Evolutionary conservation across 2,797 vertebrate genomes (phyloP).

Genomic region (Galagoides demidoff): DNA sequence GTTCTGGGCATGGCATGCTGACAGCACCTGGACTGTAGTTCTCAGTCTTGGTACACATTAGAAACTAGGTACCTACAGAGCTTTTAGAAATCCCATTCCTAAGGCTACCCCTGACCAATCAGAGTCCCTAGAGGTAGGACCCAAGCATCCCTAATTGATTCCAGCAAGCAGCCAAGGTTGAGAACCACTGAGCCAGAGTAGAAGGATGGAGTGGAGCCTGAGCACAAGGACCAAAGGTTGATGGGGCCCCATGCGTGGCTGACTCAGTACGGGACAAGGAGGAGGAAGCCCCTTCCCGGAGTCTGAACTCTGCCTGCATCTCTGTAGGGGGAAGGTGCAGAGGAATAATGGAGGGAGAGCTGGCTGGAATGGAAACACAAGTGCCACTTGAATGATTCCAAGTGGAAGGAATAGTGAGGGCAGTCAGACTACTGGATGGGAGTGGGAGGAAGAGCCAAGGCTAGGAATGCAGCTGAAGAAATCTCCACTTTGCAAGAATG

Average conservation of each 20-base stretch:
- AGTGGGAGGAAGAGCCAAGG: neutral
- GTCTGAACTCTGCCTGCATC: neutral
- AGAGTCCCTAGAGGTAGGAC: too few relatives aligned
- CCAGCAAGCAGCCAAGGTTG: neutral
- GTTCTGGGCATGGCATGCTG: neutral
- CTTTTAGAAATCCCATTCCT: neutral
- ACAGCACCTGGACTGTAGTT: neutral
- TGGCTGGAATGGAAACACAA: neutral
- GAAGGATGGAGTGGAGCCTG: neutral
- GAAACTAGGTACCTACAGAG: neutral
- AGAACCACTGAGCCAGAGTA: neutral
- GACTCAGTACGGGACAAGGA: neutral
- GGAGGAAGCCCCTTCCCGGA: neutral
- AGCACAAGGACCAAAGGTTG: too few relatives aligned
- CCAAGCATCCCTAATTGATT: neutral
- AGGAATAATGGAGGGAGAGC: neutral
- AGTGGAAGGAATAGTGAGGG: neutral
- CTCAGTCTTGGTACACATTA: neutral
- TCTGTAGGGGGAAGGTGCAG: neutral
- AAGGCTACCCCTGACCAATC: neutral
- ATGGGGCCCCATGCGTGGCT: rapidly evolving
- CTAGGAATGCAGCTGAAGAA: too few relatives aligned
- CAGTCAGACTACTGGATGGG: neutral
- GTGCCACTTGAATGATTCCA: neutral
- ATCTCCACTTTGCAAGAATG: neutral